Percentiles rank a stretch among this genome's conserved stretches.
Evolutionary conservation across 2,888 invertebrate species (phyloP).

Genomic region (Lasioglossum marginatum): DNA sequence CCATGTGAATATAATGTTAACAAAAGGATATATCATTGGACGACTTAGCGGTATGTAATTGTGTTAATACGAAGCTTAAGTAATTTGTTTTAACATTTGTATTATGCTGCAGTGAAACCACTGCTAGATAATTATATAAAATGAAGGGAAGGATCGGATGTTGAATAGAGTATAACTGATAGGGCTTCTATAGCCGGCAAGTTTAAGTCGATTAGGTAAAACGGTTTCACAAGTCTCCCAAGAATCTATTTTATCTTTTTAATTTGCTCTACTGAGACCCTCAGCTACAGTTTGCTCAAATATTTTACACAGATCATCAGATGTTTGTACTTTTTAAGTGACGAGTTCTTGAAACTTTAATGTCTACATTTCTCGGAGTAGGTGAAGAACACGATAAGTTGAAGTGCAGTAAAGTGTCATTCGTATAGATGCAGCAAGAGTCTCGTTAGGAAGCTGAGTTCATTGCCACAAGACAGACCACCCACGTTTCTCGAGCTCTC

Average conservation of each 20-base stretch:
- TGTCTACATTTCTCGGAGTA: not conserved
- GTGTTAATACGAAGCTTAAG: not conserved
- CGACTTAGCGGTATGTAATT: not conserved
- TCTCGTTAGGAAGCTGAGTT: not conserved
- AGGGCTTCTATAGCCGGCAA: not conserved
- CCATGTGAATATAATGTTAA: constrained; percentile 8
- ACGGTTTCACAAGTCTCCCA: not conserved
- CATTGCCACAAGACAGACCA: not conserved
- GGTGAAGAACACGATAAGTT: not conserved
- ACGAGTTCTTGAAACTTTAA: not conserved
- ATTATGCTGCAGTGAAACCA: not conserved
- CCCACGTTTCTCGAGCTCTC: not conserved
- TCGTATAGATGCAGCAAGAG: not conserved
- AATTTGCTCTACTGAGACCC: not conserved
- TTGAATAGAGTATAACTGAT: not conserved
- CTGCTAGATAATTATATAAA: not conserved
- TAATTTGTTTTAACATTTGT: not conserved
- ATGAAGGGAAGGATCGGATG: not conserved
- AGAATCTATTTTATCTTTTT: not conserved
- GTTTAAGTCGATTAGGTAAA: not conserved
- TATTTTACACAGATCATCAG: not conserved
- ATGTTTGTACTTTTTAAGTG: not conserved
- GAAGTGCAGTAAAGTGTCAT: not conserved
- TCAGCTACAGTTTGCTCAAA: not conserved
- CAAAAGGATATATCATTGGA: not conserved